Percentiles rank a stretch among this genome's conserved stretches.
These are phyloP conservation scores for Oxygymnocypris stewartii DNA, from an alignment of 2,113 vertebrate species.

Conservation along the genomic window DNA sequence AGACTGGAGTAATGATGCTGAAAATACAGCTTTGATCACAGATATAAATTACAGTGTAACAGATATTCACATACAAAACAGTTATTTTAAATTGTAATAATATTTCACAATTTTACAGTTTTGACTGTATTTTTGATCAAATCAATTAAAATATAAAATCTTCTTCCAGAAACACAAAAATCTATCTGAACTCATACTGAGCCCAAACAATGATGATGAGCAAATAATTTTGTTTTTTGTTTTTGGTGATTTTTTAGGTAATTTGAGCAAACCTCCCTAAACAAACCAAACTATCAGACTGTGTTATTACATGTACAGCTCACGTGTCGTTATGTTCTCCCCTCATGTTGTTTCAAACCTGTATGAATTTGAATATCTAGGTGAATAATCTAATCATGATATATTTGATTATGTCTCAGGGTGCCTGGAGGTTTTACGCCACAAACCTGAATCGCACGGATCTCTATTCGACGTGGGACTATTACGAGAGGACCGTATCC, in stretches of 20 bases:
- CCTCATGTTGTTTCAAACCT: not conserved
- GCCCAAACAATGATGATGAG: no score
- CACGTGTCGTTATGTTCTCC: not conserved
- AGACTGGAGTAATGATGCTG: not conserved
- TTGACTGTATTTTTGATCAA: no score
- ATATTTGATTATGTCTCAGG: conserved; percentile 68
- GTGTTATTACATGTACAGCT: not conserved
- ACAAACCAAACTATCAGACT: no score
- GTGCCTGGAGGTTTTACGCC: conserved; percentile 96
- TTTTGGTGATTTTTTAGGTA: no score
- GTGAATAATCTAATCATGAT: not conserved
- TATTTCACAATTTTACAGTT: not conserved
- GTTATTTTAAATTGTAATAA: not conserved
- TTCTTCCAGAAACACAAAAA: no score
- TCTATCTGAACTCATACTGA: no score
- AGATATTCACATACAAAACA: no score
- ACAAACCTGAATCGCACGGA: conserved; percentile 91
- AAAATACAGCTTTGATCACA: not conserved
- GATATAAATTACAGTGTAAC: not conserved
- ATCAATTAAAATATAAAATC: no score
- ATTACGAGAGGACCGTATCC: conserved; percentile 89
- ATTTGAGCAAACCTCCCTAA: no score
- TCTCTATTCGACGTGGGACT: conserved; percentile 93
- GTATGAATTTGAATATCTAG: not conserved
- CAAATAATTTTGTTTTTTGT: no score